These are phyloP conservation scores for Morpho helenor DNA, from an alignment of 2,888 invertebrate species.

Conservation along the genomic window DNA sequence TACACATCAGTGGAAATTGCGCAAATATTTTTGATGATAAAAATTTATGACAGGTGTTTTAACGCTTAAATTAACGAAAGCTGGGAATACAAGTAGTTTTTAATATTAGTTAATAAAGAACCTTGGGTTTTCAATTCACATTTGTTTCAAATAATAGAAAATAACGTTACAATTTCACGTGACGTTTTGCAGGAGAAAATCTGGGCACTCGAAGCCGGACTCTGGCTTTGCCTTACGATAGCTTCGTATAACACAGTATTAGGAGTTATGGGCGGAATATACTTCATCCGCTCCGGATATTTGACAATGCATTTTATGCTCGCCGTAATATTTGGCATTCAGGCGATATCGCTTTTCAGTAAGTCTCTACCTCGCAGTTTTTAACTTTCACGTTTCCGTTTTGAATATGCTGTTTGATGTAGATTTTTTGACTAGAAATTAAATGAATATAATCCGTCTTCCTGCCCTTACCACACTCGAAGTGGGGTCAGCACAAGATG, in stretches of 20 bases:
- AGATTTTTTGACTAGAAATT: no score
- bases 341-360: slow-evolving; percentile 40
- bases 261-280: slow-evolving; percentile 39
- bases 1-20: no score
- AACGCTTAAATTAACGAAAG: no score
- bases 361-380: slow-evolving; percentile 24
- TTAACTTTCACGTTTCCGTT: slow-evolving; percentile 6
- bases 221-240: slow-evolving; percentile 40
- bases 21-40: no score
- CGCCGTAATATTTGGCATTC: slow-evolving; percentile 33
- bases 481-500: no score
- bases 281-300: slow-evolving; percentile 38
- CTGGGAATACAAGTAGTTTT: no score
- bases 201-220: slow-evolving; percentile 30
- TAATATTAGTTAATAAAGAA: no score
- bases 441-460: no score
- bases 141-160: not conserved
- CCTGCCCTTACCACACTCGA: no score
- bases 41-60: no score
- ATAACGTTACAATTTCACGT: slow-evolving; percentile 2
- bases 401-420: not conserved
- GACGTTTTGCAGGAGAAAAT: slow-evolving; percentile 34
- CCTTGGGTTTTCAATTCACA: no score
- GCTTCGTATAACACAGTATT: slow-evolving; percentile 40
- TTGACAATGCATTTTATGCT: slow-evolving; percentile 40